Evolutionary conservation across 1,140 invertebrate species (phyloP).

Genomic region (Harlomillsia oculata): DNA sequence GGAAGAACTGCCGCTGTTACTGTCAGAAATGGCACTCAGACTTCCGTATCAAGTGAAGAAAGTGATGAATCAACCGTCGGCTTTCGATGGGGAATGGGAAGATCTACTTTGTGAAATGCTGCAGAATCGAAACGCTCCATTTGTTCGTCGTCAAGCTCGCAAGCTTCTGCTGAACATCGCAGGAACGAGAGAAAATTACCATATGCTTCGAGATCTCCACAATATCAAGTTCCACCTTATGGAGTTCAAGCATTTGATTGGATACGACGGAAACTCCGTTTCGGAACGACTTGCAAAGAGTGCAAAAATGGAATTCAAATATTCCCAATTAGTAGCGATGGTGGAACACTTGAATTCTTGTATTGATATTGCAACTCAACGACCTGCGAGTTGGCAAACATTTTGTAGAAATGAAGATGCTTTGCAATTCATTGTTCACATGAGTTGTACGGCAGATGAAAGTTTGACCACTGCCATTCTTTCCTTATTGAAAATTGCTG

Average conservation of each 20-base stretch:
- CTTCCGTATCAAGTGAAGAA: constrained; percentile 84
- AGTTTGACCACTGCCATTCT: constrained; percentile 52
- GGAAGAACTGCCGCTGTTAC: constrained; percentile 79
- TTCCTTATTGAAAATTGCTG: constrained; percentile 31
- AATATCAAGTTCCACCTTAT: constrained; percentile 45
- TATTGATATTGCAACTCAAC: constrained; percentile 77
- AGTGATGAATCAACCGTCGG: constrained; percentile 42
- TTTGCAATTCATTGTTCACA: constrained; percentile 37
- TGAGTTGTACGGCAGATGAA: constrained; percentile 77
- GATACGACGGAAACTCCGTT: constrained; percentile 37
- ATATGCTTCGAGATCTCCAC: constrained; percentile 84
- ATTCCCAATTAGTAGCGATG: constrained; percentile 80
- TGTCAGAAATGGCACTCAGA: constrained; percentile 89
- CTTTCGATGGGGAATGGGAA: constrained; percentile 52
- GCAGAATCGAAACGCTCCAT: constrained; percentile 78
- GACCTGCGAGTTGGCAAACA: constrained; percentile 91
- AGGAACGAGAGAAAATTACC: constrained; percentile 90
- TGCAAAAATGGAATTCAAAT: constrained; percentile 49
- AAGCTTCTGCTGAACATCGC: constrained; percentile 87
- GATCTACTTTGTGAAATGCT: constrained; percentile 87
- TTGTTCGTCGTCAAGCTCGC: constrained; percentile 61
- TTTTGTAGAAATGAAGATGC: constrained; percentile 69
- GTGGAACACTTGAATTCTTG: constrained; percentile 93
- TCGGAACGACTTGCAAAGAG: constrained; percentile 22
- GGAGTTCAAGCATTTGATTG: constrained; percentile 41